Conservation (phyloP, 2,113 vertebrate genomes). For the Protobothrops flavoviridis region DNA sequence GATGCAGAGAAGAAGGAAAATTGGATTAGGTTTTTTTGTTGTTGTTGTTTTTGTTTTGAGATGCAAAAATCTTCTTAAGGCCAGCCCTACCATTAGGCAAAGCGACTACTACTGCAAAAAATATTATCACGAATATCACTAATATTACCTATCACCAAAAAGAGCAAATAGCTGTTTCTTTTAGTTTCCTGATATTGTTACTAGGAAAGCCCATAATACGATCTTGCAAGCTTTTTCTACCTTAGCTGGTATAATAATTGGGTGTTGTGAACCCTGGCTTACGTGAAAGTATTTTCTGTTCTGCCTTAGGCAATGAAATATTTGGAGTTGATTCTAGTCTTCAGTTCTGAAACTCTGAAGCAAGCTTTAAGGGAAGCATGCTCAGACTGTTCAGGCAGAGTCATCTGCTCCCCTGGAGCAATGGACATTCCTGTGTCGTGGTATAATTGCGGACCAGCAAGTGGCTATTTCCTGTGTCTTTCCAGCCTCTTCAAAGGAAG, state of each 20-base stretch:
- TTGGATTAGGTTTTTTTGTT: not conserved
- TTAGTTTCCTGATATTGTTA: not conserved
- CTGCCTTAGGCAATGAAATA: not conserved
- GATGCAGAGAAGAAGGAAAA: conserved; percentile 65
- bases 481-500: not conserved
- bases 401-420: not conserved
- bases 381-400: not conserved
- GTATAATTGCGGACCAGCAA: not conserved
- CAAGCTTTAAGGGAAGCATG: not conserved
- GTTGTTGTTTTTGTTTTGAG: not conserved
- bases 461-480: not conserved
- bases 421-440: not conserved
- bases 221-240: not conserved
- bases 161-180: not conserved
- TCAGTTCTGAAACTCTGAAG: not conserved
- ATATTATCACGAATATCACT: not conserved
- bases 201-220: not conserved
- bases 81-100: not conserved
- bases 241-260: not conserved
- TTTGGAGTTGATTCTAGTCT: not conserved
- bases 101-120: not conserved
- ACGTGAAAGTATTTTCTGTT: not conserved
- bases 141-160: not conserved
- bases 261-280: not conserved
- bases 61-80: conserved; percentile 13